Evolutionary conservation across 2,888 invertebrate species (phyloP), one percentile per base, ranked within the genome.

Genomic region (Crepidodera aurea): DNA sequence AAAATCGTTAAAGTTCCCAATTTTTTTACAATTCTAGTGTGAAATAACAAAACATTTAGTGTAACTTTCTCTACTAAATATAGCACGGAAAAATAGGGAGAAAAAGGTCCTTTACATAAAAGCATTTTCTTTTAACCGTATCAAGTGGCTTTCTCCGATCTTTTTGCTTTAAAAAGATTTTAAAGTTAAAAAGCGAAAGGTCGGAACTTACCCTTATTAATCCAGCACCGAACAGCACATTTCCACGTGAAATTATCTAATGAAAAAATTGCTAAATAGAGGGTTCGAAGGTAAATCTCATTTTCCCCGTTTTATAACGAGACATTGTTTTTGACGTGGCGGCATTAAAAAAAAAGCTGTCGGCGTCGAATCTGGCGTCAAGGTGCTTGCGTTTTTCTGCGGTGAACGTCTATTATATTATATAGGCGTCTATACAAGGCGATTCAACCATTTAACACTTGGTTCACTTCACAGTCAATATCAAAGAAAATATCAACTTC

Each of bases 311-410:
- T 73, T 73, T 72, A 71, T 76, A 71, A 73, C 69, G 56, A 69
- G 73, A 76, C 77, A 78, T 77, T 79, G 78, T 78, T 78, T 78
- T 77, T 78, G 78, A 78, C 78, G 74, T 74, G 74, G 71, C 70
- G 71, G 67, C 76, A 77, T 77, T 77, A 76, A 76, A 76, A 76
- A 76, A 76, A 72, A 73, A 73, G 71, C 73, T 69, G 69, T 8
- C 10, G 37, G 15, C 18, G 15, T 40, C 25, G 70, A 71, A 68
- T 67, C 69, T 69, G 69, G 69, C 68, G 69, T 72, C 72, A 77
- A 79, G 78, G 79, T 80, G 81, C 78, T 81, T 81, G 80, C 81
- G 81, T 81, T 80, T 80, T 80, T 79, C 77, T 76, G 56, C 44
- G 65, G 46, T 18, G 50, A 15, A 18, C 15, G 25, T 40, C 22